Evolutionary conservation across 2,888 invertebrate genomes (phyloP), one percentile per base, ranked within the genome.

Genomic region (Dendrolimus pini): DNA sequence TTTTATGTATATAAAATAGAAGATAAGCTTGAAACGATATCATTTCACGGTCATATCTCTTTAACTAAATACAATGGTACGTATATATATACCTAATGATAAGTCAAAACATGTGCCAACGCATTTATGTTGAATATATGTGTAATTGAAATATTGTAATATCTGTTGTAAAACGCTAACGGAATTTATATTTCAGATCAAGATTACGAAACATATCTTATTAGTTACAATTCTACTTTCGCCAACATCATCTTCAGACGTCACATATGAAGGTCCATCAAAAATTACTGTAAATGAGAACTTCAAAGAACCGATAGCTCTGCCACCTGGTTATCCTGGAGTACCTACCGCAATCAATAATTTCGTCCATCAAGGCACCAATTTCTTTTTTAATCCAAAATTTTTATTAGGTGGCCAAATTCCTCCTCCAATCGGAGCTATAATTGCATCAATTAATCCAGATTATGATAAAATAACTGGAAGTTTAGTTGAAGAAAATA

Each of bases 331-430:
- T 18, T 57, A 14, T 0, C 30, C 62, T 14, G 52, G 62, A 54
- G 67, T 60, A 52, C 56, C 60, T n/a, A 65, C 66, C 7, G 65
- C 66, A 8, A 60, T 65, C 52, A 60, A 67, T 6, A 69, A 68
- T 14, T 67, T 72, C 47, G 57, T 77, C 41, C 77, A 78, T 55
- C 70, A 77, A 63, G 77, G 78, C 12, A 73, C 75, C 18, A 76
- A 80, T 60, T 66, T 77, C 52, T 78, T 72, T 59, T 77, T 78
- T 55, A 76, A 80, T 52, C 76, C 80, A 54, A 69, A 72, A 52
- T 59, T 75, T 41, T 54, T 69, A 52, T 54, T 74, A 53, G 58
- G 54, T 9, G 54, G 14, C 12, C 53, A 56, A 12, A 57, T 66
- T 54, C 64, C 67, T 54, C 60, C 54, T 30, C 68, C 58, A 42